A percentile compares a stretch with the other conserved stretches of the same genome.
phyloP scores from a whole-genome alignment of 2,113 vertebrate genomes.

The Melanerpes formicivorus region DNA sequence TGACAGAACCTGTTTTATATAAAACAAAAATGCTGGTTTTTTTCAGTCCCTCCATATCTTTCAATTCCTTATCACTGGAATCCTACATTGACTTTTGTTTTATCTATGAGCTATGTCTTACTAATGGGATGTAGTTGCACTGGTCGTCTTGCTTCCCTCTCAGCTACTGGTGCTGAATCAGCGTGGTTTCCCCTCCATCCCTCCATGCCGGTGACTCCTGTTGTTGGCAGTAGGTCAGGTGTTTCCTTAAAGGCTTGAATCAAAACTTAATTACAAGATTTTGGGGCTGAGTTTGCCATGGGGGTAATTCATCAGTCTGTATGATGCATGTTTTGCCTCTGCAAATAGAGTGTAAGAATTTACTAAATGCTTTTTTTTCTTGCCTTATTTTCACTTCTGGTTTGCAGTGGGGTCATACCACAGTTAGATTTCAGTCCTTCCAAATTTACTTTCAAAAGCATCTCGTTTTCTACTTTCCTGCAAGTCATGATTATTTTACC shows the following conservation, averaged over 20 bases:
- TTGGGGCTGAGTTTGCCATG: neutral
- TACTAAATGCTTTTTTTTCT: neutral
- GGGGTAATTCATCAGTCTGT: neutral
- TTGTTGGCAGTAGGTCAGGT: neutral
- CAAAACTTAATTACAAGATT: neutral
- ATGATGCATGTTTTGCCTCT: neutral
- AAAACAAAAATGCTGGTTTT: neutral
- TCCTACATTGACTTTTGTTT: neutral
- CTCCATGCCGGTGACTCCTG: neutral
- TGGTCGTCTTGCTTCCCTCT: neutral
- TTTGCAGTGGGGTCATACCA: neutral
- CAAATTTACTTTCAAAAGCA: neutral
- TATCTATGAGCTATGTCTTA: neutral
- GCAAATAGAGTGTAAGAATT: neutral
- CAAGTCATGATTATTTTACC: neutral
- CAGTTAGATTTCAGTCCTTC: neutral
- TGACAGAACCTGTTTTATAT: neutral
- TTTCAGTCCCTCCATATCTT: neutral
- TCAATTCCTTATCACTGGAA: neutral
- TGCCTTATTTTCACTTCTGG: neutral
- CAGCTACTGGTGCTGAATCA: neutral
- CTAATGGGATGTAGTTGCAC: neutral
- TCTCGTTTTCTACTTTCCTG: neutral
- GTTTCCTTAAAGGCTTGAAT: accelerated
- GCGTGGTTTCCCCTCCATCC: accelerated